Evolutionary conservation across 1,140 invertebrate genomes (phyloP), one percentile per base, ranked within the genome.

Genomic region (Nasonia giraulti): DNA sequence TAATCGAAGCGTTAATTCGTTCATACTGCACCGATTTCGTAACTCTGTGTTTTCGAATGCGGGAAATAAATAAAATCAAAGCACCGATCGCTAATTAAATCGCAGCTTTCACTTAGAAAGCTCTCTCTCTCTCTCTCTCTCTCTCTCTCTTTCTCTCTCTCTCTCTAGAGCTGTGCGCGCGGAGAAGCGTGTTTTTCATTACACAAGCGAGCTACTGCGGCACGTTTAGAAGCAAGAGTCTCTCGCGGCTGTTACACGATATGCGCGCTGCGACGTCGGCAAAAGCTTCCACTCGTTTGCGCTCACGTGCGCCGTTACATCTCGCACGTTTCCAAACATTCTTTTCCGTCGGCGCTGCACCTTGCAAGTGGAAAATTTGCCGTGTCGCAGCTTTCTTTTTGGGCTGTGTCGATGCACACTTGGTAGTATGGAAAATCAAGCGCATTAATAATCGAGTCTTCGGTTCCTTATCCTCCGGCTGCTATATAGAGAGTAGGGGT

Each of bases 251-350:
- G n/a, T 20, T 50, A 50, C 2, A 14, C 55, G 20, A 20, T 17
- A n/a, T 8, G 2, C 14, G 0, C 27, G 27, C 27, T 27, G 27
- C 55, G 20, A 20, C 55, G 55, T 62, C 17, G 55, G 20, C 55
- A 17, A 62, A 62, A 62, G 73, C 75, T 77, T 55, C 75, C 44
- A 20, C 44, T 37, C 78, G 78, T 71, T 80, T 80, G 20, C 66
- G 33, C 40, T 81, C 80, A 81, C 80, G 80, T 73, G 80, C 14
- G 55, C 71, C 44, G 37, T 73, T 73, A 74, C 80, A 73, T 81
- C 80, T 71, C 69, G 80, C 80, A 81, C 80, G 80, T 81, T 81
- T 81, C n/a, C 80, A 50, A 73, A 81, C 80, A 81, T 55, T 10
- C 80, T 81, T 81, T 73, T 73, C 50, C 50, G 0, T 20, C 12